Evolutionary conservation across 2,888 invertebrate genomes (phyloP), one percentile per base, ranked within the genome.

Genomic region (Lissocephala sabroskyi): DNA sequence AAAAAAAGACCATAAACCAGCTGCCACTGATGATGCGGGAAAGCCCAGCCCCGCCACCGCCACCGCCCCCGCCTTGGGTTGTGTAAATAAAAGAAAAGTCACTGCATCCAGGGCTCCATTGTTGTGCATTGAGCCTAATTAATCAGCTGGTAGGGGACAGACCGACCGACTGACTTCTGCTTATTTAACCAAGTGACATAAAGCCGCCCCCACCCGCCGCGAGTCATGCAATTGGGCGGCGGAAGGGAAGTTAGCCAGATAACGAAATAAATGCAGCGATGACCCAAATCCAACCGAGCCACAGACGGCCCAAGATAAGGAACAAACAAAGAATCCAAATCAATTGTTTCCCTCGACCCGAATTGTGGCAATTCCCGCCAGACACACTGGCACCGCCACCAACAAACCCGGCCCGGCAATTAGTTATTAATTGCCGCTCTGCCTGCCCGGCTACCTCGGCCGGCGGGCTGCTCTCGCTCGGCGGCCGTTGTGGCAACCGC

Each of bases 171-270:
- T n/a, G 14, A 37, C 39, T 42, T 44, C 41, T 60, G 59, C 50
- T 74, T 73, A 77, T 70, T 73, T 77, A 76, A 73, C 70, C 62
- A 50, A 66, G 62, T 74, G 74, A 76, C 64, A 76, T 64, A 68
- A 74, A 73, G 33, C 33, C 28, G 44, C 17, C 28, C 16, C 17
- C 13, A 6, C 11, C 44, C 32, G 11, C 30, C 33, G 23, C n/a
- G 33, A 16, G 29, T 2, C 10, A 29, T 2, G 29, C 2, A 29
- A 5, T 2, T 13, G 4, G 10, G 35, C 16, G 16, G 16, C 35
- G 35, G 35, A 35, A 36, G 18, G 35, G 16, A 35, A 36, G 11
- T n/a, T n/a, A n/a, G n/a, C 23, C 10, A 18, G 23, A 37, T 37
- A 37, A 37, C 18, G 16, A 10, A 44, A 35, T 14, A 44, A 35